These are phyloP conservation scores for Clunio marinus DNA, from an alignment of 2,888 invertebrate genomes.

Conservation along the genomic window DNA sequence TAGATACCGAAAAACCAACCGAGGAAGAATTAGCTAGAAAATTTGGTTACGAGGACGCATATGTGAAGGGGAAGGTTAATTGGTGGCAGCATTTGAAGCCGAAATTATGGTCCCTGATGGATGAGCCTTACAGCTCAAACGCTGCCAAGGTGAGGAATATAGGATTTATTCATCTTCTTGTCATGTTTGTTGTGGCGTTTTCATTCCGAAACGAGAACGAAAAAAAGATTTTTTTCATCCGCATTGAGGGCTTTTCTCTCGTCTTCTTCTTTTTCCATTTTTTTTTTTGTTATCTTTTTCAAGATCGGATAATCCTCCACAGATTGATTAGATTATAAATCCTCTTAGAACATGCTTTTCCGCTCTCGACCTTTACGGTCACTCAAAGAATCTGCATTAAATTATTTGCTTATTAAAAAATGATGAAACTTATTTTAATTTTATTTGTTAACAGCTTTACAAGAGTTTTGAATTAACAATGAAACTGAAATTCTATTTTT, in stretches of 20 bases:
- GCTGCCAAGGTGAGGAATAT: conserved; percentile 82
- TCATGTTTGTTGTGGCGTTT: background rate
- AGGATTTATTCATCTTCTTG: background rate
- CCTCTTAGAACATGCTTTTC: background rate
- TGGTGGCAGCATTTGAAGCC: conserved; percentile 98
- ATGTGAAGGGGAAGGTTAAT: conserved; percentile 80
- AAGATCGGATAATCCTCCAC: conserved; percentile 13
- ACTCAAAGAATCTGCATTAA: background rate
- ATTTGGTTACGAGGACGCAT: conserved; percentile 95
- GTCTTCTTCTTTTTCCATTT: too few relatives aligned
- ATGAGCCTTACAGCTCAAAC: conserved; percentile 97
- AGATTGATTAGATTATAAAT: conserved; percentile 28
- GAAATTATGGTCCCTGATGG: conserved; percentile 97
- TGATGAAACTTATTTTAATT: too few relatives aligned
- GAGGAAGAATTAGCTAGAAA: conserved; percentile 97
- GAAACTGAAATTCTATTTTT: too few relatives aligned
- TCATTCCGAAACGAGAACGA: background rate
- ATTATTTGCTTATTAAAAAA: conserved; percentile 5
- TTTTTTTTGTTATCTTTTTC: too few relatives aligned
- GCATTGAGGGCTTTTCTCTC: too few relatives aligned
- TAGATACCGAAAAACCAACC: conserved; percentile 96
- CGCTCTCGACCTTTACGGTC: background rate
- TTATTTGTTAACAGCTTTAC: too few relatives aligned
- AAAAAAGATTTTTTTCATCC: background rate
- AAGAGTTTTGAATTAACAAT: too few relatives aligned